Evolutionary conservation across 2,113 vertebrate species (phyloP).

Genomic region (Corvus moneduloides): DNA sequence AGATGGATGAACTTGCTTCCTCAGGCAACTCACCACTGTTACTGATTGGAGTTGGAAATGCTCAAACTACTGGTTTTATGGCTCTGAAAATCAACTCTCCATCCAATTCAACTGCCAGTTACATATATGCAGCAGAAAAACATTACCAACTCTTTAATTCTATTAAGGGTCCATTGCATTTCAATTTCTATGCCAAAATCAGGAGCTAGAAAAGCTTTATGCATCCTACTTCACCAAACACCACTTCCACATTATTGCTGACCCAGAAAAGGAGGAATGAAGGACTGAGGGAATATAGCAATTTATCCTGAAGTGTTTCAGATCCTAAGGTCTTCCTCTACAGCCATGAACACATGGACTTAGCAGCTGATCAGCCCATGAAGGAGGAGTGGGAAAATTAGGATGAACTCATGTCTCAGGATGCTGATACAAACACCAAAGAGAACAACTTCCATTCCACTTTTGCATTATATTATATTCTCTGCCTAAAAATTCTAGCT

Average conservation of each 20-base stretch:
- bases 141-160: background rate
- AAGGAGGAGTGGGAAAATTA: background rate
- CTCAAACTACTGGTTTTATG: background rate
- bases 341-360: accelerated
- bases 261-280: background rate
- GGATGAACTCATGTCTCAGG: accelerated
- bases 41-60: background rate
- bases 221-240: background rate
- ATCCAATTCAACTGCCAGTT: background rate
- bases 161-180: background rate
- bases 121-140: background rate
- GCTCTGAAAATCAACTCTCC: background rate
- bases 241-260: background rate
- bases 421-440: background rate
- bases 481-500: background rate
- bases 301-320: background rate
- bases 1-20: background rate
- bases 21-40: background rate
- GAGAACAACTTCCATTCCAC: background rate
- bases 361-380: background rate
- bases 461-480: accelerated
- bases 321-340: background rate
- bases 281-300: background rate
- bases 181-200: background rate
- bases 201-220: background rate